Base-by-base conservation (phyloP, 2,888 invertebrate genomes). In the Dichetophora obliterata region DNA sequence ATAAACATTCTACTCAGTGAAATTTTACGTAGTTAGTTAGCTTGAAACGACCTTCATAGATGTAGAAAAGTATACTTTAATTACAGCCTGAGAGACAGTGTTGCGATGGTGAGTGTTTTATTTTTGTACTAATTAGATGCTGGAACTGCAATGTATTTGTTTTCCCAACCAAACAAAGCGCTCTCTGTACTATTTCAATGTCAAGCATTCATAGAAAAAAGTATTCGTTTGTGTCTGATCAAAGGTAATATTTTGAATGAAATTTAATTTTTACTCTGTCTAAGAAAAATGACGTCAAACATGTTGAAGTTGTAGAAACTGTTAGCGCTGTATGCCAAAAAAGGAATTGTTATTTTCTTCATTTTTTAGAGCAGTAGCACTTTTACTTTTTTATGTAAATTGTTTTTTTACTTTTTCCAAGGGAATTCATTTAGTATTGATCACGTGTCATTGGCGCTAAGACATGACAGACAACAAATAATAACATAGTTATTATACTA, bases 1-100 rank as follows among this genome's bases (percentile, higher is more conserved):
- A 43, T 11, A 43, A 2, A 43, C 8, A 8, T 37, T 8, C 8
- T 43, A 31, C 31, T 31, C 31, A 43, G 43, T 2, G 43, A 43
- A 43, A 24, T 27, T 59, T 59, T 59, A 27, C 24, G 59, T 37
- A 43, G 37, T 19, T 34, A 65, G 43, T 43, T 22, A 43, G 37
- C 66, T 43, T 43, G 43, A 66, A 66, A 66, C 48, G 66, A 66
- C 66, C 66, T 66, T 66, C 66, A 66, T 22, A 37, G 19, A 27
- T 19, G 43, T 43, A 43, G 22, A 22, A 19, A 34, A n/a, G 37
- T 34, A 11, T 22, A 43, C 66, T 66, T 65, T 65, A 65, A 66
- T 66, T 11, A 66, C 37, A 66, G 14, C 19, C 19, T 43, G 43
- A 8, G 22, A 66, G 16, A 37, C 48, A 19, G 8, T 22, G 22